phyloP scores from a whole-genome alignment of 2,113 vertebrate species.

The Eolophus roseicapilla region DNA sequence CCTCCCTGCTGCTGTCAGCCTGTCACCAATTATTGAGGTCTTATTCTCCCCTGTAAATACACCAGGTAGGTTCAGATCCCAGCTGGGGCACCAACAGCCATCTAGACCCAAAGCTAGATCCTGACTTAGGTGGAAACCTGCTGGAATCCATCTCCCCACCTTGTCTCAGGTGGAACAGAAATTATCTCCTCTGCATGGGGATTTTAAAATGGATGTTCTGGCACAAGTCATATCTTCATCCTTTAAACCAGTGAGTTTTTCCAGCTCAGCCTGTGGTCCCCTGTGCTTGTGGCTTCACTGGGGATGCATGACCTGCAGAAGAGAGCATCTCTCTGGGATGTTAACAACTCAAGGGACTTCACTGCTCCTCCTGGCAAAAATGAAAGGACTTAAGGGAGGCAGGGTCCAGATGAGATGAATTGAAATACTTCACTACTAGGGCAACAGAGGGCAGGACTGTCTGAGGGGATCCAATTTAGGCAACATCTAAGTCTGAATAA shows the following conservation, averaged over 20 bases:
- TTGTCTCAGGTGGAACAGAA: not conserved
- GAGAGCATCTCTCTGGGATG: not conserved
- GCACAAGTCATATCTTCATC: not conserved
- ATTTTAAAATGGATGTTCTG: not conserved
- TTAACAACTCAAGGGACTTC: not conserved
- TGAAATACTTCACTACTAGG: not conserved
- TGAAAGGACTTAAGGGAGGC: not conserved
- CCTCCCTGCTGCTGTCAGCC: not conserved
- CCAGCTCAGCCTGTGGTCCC: not conserved
- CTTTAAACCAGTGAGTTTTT: not conserved
- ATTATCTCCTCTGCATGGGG: not conserved
- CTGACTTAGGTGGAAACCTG: not conserved
- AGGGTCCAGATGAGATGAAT: not conserved
- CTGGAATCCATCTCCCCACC: not conserved
- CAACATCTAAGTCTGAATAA: not conserved
- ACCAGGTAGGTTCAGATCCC: not conserved
- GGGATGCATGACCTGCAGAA: not conserved
- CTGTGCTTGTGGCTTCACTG: not conserved
- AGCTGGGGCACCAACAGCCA: not conserved
- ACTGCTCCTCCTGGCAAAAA: not conserved
- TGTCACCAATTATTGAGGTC: not conserved
- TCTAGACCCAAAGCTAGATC: not conserved
- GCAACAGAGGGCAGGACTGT: not conserved
- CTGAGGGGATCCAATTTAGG: not conserved
- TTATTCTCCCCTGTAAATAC: not conserved